Evolutionary conservation across 2,888 invertebrate species (phyloP).

Genomic region (Agrochola lota): DNA sequence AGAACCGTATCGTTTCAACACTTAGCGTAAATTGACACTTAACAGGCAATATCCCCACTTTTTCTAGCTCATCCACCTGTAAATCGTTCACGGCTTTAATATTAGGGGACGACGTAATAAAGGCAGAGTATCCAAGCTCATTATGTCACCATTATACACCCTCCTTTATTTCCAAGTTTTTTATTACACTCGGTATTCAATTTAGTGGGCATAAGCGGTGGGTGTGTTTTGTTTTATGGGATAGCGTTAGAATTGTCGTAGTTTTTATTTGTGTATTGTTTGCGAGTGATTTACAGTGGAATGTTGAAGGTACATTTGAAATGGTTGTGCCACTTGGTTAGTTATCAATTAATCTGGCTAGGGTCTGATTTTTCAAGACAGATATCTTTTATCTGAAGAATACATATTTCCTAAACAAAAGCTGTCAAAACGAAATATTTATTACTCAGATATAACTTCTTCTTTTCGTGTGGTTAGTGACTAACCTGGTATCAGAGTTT

Average conservation of each 20-base stretch:
- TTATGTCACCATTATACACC: constrained; percentile 71
- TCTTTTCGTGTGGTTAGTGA: no score
- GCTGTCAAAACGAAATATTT: not conserved
- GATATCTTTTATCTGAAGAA: no score
- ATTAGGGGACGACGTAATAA: constrained; percentile 67
- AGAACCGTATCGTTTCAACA: constrained; percentile 30
- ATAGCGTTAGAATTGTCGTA: constrained; percentile 21
- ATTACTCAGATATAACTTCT: no score
- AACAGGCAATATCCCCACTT: constrained; percentile 58
- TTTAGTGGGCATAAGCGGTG: constrained; percentile 65
- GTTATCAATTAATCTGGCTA: no score
- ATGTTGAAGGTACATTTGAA: not conserved
- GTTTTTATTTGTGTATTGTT: constrained; percentile 23
- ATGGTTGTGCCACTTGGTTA: not conserved
- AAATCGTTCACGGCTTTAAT: constrained; percentile 66
- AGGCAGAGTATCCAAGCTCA: constrained; percentile 70
- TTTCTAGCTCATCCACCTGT: constrained; percentile 57
- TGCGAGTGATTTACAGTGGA: constrained; percentile 2
- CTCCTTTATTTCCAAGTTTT: constrained; percentile 73
- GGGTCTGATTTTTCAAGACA: no score
- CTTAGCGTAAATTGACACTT: constrained; percentile 52
- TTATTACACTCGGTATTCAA: constrained; percentile 81
- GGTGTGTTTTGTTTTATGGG: constrained; percentile 41
- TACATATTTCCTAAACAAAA: not conserved
- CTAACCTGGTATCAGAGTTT: no score